Evolutionary conservation across 2,113 vertebrate genomes (phyloP).

Genomic region (Rhabdornis inornatus): DNA sequence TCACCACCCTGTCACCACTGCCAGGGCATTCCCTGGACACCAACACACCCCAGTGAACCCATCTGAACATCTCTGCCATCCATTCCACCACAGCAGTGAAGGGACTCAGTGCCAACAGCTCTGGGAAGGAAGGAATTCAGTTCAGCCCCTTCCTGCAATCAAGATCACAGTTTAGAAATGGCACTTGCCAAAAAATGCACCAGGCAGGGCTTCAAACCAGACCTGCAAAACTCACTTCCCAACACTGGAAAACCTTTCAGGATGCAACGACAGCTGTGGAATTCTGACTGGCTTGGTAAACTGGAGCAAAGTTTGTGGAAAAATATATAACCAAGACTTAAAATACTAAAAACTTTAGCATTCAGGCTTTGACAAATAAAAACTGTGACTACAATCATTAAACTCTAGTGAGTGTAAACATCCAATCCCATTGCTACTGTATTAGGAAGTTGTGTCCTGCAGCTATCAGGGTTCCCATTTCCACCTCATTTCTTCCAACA

Average conservation of each 20-base stretch:
- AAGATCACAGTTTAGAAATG: background rate
- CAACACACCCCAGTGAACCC: background rate
- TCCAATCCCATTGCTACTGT: background rate
- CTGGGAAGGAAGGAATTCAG: background rate
- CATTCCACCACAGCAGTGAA: background rate
- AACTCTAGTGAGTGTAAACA: slow-evolving; percentile 39
- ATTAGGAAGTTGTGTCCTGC: background rate
- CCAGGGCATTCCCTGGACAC: background rate
- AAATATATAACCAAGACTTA: background rate
- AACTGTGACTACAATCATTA: slow-evolving; percentile 12
- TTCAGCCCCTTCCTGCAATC: background rate
- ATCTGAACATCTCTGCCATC: background rate
- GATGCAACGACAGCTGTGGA: background rate
- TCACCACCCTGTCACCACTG: background rate
- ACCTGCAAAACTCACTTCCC: background rate
- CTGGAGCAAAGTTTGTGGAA: background rate
- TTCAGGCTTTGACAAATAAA: slow-evolving; percentile 43
- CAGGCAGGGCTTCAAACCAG: background rate
- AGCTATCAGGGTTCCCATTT: slow-evolving; percentile 1
- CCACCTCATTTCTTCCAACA: slow-evolving; percentile 27
- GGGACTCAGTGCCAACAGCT: background rate
- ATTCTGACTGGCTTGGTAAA: background rate
- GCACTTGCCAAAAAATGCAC: background rate
- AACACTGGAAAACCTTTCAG: background rate
- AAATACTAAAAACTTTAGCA: slow-evolving; percentile 1